Conservation (phyloP, 2,113 vertebrate species). For the Paracanthobrama guichenoti region DNA sequence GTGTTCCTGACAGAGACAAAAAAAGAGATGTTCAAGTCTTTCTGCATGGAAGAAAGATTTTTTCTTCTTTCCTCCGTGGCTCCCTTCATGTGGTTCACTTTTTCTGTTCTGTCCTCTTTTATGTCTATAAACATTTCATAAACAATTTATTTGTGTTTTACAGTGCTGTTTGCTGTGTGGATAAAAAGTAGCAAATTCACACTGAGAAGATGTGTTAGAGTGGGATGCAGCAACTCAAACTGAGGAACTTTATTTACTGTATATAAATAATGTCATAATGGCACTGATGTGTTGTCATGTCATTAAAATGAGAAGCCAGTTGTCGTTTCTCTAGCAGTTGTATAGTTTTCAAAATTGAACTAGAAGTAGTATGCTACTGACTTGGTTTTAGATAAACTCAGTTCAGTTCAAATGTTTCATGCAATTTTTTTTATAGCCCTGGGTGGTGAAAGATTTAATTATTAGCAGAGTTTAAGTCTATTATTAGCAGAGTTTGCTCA, state of each 20-base stretch:
- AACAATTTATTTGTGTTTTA: conserved; percentile 12
- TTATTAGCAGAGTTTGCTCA: not conserved
- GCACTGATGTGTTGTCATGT: not conserved
- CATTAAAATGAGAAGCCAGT: not conserved
- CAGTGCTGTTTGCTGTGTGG: not conserved
- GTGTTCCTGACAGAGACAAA: not conserved
- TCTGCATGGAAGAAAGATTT: not conserved
- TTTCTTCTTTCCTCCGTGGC: not conserved
- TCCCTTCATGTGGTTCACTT: conserved; percentile 4
- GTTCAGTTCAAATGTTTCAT: not conserved
- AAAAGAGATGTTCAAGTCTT: not conserved
- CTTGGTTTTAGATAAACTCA: not conserved
- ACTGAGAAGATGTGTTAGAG: not conserved
- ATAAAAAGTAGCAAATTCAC: not conserved
- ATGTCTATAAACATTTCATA: not conserved
- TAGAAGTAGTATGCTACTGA: not conserved
- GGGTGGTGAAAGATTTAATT: not conserved
- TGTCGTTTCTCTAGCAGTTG: not conserved
- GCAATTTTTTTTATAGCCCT: not conserved
- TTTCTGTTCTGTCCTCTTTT: conserved; percentile 5
- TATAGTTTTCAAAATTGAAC: not conserved
- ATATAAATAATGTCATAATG: not conserved
- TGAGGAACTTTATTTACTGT: not conserved
- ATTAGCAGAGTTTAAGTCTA: not conserved
- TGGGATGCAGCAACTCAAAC: not conserved